Conservation (phyloP, 2,888 invertebrate species). For the Amphipyra berbera region DNA sequence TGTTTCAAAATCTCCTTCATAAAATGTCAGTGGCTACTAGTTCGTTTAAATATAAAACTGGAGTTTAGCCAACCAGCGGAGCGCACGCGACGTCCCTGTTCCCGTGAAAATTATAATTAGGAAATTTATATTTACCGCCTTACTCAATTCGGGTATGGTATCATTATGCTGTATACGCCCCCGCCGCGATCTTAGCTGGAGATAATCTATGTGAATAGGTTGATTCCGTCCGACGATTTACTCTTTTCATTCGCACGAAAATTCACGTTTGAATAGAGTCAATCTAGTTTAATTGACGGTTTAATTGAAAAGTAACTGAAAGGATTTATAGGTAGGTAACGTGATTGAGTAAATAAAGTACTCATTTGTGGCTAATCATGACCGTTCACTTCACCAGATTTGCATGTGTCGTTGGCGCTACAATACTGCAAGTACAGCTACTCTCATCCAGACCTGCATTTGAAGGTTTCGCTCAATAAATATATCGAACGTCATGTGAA, state of each 20-base stretch:
- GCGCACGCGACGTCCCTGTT: conserved; percentile 75
- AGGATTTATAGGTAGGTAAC: conserved; percentile 7
- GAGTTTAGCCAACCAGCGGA: conserved; percentile 76
- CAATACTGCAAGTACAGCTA: too few relatives aligned
- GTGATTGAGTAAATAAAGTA: conserved; percentile 4
- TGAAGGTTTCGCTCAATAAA: too few relatives aligned
- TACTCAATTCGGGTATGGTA: conserved; percentile 67
- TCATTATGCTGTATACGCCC: conserved; percentile 43
- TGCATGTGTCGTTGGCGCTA: background rate
- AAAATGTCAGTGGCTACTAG: conserved; percentile 76
- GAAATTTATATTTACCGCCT: conserved; percentile 79
- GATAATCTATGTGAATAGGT: conserved; percentile 20
- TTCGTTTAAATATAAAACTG: conserved; percentile 82
- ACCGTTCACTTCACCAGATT: background rate
- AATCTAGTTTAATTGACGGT: conserved; percentile 11
- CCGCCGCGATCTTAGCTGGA: conserved; percentile 19
- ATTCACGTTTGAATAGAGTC: conserved; percentile 5
- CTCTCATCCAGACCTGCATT: too few relatives aligned
- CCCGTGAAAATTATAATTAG: conserved; percentile 87
- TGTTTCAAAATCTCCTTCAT: conserved; percentile 73
- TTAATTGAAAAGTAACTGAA: conserved; percentile 14
- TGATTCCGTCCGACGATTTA: conserved; percentile 3
- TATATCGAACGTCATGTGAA: background rate
- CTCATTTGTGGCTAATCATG: conserved; percentile 14
- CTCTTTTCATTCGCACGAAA: conserved; percentile 22